Conservation (phyloP, 1,140 invertebrate species). For the Bursaphelenchus mucronatus region DNA sequence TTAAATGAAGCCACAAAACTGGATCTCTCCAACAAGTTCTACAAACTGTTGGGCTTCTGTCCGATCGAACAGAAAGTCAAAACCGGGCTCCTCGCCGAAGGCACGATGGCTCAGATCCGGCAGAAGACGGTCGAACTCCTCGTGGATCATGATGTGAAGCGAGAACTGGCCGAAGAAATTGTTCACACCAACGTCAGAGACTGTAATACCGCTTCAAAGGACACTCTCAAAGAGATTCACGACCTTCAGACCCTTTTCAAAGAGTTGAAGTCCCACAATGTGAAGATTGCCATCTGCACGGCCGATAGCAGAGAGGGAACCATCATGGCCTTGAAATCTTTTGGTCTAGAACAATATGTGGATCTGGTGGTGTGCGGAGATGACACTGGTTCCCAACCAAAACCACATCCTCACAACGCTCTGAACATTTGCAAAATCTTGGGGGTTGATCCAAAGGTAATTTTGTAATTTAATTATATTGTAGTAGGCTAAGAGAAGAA, state of each 20-base stretch:
- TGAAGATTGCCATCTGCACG: constrained; percentile 65
- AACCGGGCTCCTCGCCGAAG: constrained; percentile 64
- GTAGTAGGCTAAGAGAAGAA: not conserved
- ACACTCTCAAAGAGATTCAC: constrained; percentile 60
- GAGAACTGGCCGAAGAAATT: constrained; percentile 39
- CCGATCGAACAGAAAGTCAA: constrained; percentile 56
- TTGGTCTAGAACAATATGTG: constrained; percentile 56
- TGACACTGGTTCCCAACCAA: constrained; percentile 62
- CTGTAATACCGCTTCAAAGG: constrained; percentile 45
- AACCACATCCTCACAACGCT: constrained; percentile 64
- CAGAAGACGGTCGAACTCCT: constrained; percentile 60
- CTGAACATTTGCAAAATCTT: constrained; percentile 62
- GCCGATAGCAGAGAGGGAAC: constrained; percentile 62
- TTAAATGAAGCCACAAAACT: constrained; percentile 38
- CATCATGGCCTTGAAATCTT: constrained; percentile 52
- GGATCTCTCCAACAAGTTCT: constrained; percentile 58
- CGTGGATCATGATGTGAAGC: constrained; percentile 59
- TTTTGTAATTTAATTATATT: not conserved
- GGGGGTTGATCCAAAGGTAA: constrained; percentile 60
- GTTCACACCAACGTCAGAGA: constrained; percentile 41
- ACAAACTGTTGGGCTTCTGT: constrained; percentile 62
- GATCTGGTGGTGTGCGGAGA: constrained; percentile 65
- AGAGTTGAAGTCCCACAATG: constrained; percentile 60
- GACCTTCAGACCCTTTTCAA: constrained; percentile 62
- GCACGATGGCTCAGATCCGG: constrained; percentile 61